Evolutionary conservation across 35 echinoderm and acorn worm genomes (phyloP).

Genomic region (Ptychodera flava): DNA sequence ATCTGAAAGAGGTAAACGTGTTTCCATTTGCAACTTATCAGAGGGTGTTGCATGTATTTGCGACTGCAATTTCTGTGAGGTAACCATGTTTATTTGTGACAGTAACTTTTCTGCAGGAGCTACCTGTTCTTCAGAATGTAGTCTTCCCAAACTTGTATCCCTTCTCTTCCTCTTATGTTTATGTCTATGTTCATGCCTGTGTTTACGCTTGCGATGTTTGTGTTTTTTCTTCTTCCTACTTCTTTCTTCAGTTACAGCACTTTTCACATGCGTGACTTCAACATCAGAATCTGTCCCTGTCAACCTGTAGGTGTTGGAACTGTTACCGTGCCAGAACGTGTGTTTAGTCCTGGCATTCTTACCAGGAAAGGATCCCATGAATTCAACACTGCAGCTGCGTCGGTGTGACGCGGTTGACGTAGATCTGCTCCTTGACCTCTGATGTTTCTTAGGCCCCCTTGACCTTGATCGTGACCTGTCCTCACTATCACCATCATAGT

Average conservation of each 20-base stretch:
- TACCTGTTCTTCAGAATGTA: neutral
- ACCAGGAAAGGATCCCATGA: neutral
- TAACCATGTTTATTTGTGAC: neutral
- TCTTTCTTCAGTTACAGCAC: too few species aligned
- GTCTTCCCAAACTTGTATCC: neutral
- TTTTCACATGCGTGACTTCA: neutral
- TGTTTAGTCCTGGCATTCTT: neutral
- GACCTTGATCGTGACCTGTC: slow-evolving; percentile 19
- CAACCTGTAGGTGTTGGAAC: neutral
- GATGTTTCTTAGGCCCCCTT: too few species aligned
- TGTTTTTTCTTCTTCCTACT: too few species aligned
- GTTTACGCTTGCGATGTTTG: neutral
- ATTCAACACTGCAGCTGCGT: neutral
- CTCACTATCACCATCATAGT: neutral
- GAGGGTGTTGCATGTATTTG: too few species aligned
- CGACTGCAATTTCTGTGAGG: too few species aligned
- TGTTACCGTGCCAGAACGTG: too few species aligned
- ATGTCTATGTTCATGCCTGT: neutral
- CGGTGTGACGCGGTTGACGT: neutral
- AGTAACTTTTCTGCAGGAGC: neutral
- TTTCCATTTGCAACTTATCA: too few species aligned
- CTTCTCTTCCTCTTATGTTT: neutral
- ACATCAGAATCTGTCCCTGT: neutral
- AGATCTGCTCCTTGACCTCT: neutral
- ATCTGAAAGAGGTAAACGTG: too few species aligned